These are phyloP conservation scores for Oceanodroma tethys DNA, from an alignment of 2,113 vertebrate species.

Conservation along the genomic window DNA sequence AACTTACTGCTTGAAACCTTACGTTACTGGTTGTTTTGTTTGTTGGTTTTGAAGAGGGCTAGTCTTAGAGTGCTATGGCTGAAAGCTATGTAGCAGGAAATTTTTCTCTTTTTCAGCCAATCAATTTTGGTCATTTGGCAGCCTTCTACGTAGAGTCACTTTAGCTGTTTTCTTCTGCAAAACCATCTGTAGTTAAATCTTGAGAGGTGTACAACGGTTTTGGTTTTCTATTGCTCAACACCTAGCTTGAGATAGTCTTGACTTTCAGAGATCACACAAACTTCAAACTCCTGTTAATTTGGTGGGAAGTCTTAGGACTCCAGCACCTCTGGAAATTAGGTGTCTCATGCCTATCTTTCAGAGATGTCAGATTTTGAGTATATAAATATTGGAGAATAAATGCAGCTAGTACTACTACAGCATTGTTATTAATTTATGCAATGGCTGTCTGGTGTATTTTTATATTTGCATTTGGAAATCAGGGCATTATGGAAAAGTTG, in stretches of 20 bases:
- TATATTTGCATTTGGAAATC: not conserved
- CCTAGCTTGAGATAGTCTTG: not conserved
- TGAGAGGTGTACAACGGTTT: not conserved
- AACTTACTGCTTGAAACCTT: not conserved
- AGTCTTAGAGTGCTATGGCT: not conserved
- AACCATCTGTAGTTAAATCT: not conserved
- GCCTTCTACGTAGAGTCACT: not conserved
- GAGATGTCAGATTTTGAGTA: not conserved
- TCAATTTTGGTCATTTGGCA: not conserved
- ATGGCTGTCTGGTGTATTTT: not conserved
- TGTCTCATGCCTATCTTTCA: not conserved
- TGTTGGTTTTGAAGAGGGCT: not conserved
- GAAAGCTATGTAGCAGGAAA: not conserved
- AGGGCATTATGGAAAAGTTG: not conserved
- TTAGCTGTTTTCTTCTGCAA: not conserved
- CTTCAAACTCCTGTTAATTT: not conserved
- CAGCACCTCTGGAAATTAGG: not conserved
- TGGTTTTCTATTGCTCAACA: not conserved
- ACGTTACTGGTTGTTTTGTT: not conserved
- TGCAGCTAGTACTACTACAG: not conserved
- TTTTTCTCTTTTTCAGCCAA: not conserved
- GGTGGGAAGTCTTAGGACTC: not conserved
- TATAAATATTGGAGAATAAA: not conserved
- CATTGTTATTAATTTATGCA: not conserved
- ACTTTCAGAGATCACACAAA: not conserved